These are phyloP conservation scores for Oncorhynchus tshawytscha DNA, from an alignment of 2,113 vertebrate genomes.

Conservation along the genomic window DNA sequence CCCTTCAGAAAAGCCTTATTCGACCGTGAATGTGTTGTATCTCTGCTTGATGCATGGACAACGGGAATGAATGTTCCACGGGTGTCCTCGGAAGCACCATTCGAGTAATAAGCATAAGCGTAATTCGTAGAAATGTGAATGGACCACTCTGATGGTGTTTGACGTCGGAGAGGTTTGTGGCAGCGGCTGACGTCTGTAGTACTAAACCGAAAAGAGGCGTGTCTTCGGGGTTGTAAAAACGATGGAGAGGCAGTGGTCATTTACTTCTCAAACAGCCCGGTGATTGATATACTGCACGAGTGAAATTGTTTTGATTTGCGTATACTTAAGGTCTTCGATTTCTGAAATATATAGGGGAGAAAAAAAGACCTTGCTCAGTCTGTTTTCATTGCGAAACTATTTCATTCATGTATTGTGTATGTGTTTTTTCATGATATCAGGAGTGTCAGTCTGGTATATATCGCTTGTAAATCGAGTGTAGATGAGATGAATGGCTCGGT, in stretches of 20 bases:
- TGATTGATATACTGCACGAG: background rate
- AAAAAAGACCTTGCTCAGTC: background rate
- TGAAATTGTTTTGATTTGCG: background rate
- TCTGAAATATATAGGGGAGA: too few species aligned
- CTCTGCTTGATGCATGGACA: too few species aligned
- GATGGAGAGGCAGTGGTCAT: conserved; percentile 6
- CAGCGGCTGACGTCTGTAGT: conserved; percentile 47
- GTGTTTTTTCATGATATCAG: background rate
- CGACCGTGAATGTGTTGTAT: too few species aligned
- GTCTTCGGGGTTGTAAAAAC: conserved; percentile 17
- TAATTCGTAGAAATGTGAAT: conserved; percentile 23
- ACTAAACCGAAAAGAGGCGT: conserved; percentile 40
- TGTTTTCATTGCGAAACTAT: background rate
- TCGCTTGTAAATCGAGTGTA: background rate
- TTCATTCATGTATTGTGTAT: background rate
- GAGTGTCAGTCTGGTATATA: background rate
- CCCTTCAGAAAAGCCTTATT: too few species aligned
- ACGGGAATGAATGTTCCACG: too few species aligned
- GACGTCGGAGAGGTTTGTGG: conserved; percentile 44
- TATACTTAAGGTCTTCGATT: background rate
- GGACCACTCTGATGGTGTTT: conserved; percentile 4
- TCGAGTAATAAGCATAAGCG: conserved; percentile 28
- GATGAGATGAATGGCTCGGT: too few species aligned
- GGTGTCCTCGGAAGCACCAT: background rate
- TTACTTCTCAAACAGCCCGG: background rate